Percentiles rank a stretch among this genome's conserved stretches.
phyloP scores from a whole-genome alignment of 2,797 vertebrate genomes.

The Xyrichtys novacula region DNA sequence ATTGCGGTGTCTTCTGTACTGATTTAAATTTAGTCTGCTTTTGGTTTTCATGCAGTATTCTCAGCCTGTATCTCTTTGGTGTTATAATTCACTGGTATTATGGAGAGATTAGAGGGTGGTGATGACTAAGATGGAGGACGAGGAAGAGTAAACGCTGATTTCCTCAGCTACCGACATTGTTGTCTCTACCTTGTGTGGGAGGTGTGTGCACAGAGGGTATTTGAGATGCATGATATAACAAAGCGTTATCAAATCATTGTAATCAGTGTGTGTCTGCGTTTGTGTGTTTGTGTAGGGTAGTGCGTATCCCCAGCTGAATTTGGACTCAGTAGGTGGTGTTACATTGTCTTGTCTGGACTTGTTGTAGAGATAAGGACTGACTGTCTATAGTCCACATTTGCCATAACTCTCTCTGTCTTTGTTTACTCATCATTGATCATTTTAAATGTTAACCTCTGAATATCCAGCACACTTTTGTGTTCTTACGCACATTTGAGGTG shows the following conservation, averaged over 20 bases:
- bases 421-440: background rate
- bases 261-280: constrained; percentile 30
- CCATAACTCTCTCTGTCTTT: background rate
- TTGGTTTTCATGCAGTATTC: constrained; percentile 42
- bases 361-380: constrained; percentile 49
- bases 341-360: constrained; percentile 57
- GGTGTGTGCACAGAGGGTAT: constrained; percentile 49
- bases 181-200: constrained; percentile 51
- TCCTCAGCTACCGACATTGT: constrained; percentile 45
- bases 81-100: constrained; percentile 34
- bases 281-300: constrained; percentile 22
- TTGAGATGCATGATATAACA: constrained; percentile 45
- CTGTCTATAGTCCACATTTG: constrained; percentile 15
- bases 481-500: too few species aligned
- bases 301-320: constrained; percentile 27
- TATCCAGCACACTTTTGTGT: too few species aligned
- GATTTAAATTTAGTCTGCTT: constrained; percentile 20
- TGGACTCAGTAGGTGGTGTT: constrained; percentile 31
- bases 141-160: constrained; percentile 60
- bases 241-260: constrained; percentile 23
- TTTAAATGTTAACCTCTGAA: too few species aligned
- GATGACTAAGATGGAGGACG: constrained; percentile 59
- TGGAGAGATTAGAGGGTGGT: constrained; percentile 34
- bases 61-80: constrained; percentile 34
- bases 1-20: background rate